These are phyloP conservation scores for Ceriagrion tenellum DNA, from an alignment of 2,888 invertebrate species.

Conservation along the genomic window DNA sequence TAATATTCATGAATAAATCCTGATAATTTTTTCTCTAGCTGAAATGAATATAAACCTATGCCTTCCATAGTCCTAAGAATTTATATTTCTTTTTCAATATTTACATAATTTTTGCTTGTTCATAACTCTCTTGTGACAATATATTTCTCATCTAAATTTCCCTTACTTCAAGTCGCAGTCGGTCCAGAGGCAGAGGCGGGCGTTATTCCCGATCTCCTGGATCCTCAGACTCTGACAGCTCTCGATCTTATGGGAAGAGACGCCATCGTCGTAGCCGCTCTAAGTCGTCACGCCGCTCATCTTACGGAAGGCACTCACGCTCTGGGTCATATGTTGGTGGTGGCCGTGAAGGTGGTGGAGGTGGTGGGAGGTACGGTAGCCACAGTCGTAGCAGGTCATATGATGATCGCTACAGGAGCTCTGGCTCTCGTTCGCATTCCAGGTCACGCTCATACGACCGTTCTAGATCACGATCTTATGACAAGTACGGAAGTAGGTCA, in stretches of 20 bases:
- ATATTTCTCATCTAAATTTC: neutral
- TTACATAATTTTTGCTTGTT: too few relatives aligned
- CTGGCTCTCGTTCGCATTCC: constrained; percentile 74
- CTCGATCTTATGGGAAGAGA: constrained; percentile 74
- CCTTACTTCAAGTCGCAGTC: constrained; percentile 36
- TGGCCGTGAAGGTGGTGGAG: constrained; percentile 68
- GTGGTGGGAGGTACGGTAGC: constrained; percentile 68
- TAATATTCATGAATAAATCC: too few relatives aligned
- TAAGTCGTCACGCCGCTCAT: constrained; percentile 42
- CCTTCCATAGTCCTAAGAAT: too few relatives aligned
- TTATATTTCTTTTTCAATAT: too few relatives aligned
- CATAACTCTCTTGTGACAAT: neutral
- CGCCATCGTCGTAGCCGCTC: constrained; percentile 52
- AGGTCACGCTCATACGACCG: constrained; percentile 73
- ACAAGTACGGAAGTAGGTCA: constrained; percentile 82
- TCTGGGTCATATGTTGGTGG: constrained; percentile 71
- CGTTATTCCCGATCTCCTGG: constrained; percentile 76
- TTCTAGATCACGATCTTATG: constrained; percentile 77
- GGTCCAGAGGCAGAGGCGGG: constrained; percentile 50
- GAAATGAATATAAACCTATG: too few relatives aligned
- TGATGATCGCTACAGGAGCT: constrained; percentile 79
- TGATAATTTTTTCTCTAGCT: too few relatives aligned
- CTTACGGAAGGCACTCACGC: constrained; percentile 69
- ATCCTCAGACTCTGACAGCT: constrained; percentile 74
- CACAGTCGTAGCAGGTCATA: constrained; percentile 82